These are phyloP conservation scores for Macrophya alboannulata DNA, from an alignment of 2,888 invertebrate genomes.

Conservation along the genomic window DNA sequence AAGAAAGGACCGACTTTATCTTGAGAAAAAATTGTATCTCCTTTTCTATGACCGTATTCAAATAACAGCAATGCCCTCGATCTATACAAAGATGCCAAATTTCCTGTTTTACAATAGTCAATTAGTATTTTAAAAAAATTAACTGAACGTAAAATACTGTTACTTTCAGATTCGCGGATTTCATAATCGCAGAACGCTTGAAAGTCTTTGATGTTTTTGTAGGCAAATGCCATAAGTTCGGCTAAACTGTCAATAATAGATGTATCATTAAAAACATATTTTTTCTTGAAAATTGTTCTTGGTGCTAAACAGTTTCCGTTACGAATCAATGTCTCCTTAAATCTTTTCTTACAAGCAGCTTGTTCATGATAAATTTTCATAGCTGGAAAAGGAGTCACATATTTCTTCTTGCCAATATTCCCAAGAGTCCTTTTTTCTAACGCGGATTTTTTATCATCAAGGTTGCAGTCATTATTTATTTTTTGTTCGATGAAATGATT, in stretches of 20 bases:
- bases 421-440: background rate
- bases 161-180: background rate
- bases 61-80: background rate
- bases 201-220: slow-evolving; percentile 1
- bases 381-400: slow-evolving; percentile 9
- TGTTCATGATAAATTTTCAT: background rate
- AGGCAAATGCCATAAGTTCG: background rate
- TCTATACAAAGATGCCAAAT: background rate
- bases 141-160: background rate
- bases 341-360: background rate
- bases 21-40: background rate
- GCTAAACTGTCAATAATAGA: background rate
- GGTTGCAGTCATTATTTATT: background rate
- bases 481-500: background rate
- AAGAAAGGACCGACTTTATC: background rate
- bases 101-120: slow-evolving; percentile 4
- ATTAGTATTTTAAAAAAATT: background rate
- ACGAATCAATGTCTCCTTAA: background rate
- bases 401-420: background rate
- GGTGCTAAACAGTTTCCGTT: background rate
- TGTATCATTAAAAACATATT: background rate
- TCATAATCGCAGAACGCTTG: background rate
- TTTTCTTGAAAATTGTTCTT: background rate
- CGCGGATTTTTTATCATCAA: background rate
- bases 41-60: background rate